Conservation (phyloP, 2,113 vertebrate genomes). For the Oncorhynchus nerka region DNA sequence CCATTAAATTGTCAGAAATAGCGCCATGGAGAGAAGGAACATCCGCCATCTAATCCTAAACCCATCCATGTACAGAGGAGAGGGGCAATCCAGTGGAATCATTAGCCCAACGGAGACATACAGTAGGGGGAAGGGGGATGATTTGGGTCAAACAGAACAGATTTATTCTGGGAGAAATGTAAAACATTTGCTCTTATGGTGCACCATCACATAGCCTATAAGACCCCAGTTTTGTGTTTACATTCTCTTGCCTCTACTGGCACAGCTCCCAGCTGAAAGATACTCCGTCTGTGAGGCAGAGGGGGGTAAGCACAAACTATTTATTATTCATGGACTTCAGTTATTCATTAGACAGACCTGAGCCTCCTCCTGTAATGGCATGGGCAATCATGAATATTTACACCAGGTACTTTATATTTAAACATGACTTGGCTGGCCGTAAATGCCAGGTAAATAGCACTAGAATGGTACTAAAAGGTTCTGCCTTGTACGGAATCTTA, state of each 20-base stretch:
- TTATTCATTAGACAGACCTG: slow-evolving; percentile 58
- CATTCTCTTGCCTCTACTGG: neutral
- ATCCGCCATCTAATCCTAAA: slow-evolving; percentile 37
- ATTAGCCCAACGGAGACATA: neutral
- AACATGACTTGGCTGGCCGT: slow-evolving; percentile 53
- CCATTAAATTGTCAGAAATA: slow-evolving; percentile 47
- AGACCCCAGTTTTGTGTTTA: neutral
- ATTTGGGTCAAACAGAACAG: neutral
- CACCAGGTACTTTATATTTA: slow-evolving; percentile 63
- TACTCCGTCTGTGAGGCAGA: slow-evolving; percentile 15
- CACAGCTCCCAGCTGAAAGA: slow-evolving; percentile 26
- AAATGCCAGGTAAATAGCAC: slow-evolving; percentile 67
- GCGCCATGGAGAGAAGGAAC: slow-evolving; percentile 42
- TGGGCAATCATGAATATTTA: slow-evolving; percentile 65
- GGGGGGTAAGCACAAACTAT: slow-evolving; percentile 17
- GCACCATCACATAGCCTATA: neutral
- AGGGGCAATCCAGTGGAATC: slow-evolving; percentile 35
- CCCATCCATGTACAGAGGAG: slow-evolving; percentile 46
- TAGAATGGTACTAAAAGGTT: slow-evolving; percentile 27
- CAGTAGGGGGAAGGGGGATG: too few species aligned
- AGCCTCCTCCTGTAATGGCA: slow-evolving; percentile 47
- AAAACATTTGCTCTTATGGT: neutral
- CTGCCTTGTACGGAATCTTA: slow-evolving; percentile 19
- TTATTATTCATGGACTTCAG: slow-evolving; percentile 61
- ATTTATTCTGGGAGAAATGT: neutral